A percentile compares a stretch with the other conserved stretches of the same genome.
These are phyloP conservation scores for Stichopus horrens DNA, from an alignment of 53 echinoderm and acorn worm genomes.

Conservation along the genomic window DNA sequence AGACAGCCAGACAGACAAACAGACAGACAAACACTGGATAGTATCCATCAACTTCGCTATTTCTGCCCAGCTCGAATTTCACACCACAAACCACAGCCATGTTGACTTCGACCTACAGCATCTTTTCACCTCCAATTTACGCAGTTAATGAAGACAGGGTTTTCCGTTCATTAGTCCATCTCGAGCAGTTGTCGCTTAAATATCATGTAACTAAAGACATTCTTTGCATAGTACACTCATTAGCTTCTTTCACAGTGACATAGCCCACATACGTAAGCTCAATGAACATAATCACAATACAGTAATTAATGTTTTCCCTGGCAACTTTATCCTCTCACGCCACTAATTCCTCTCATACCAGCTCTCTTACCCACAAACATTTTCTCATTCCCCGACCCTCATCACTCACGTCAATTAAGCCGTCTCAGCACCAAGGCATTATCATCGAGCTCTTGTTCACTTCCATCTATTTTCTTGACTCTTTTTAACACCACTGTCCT, in stretches of 20 bases:
- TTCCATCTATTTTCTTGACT: conserved; percentile 20
- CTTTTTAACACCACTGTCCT: conserved; percentile 37
- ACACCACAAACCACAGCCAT: conserved; percentile 10
- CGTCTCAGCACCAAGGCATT: conserved; percentile 25
- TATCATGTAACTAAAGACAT: conserved; percentile 39
- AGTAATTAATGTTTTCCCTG: conserved; percentile 44
- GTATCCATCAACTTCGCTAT: background rate
- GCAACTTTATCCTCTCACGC: conserved; percentile 42
- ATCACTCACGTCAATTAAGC: conserved; percentile 46
- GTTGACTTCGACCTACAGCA: conserved; percentile 8
- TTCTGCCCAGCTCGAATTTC: background rate
- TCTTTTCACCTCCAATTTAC: conserved; percentile 31
- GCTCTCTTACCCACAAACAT: conserved; percentile 41
- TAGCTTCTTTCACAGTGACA: conserved; percentile 42
- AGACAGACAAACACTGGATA: background rate
- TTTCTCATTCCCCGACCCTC: conserved; percentile 30
- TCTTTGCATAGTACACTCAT: conserved; percentile 40
- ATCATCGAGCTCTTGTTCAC: conserved; percentile 3
- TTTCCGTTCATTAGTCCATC: conserved; percentile 21
- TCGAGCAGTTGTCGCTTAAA: conserved; percentile 28
- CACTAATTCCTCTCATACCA: conserved; percentile 38
- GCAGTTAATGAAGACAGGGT: conserved; percentile 41
- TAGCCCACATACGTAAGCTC: conserved; percentile 44
- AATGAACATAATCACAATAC: conserved; percentile 42
- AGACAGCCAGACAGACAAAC: too few relatives aligned